Conservation (phyloP, 1,140 invertebrate genomes). For the Bombus pyrosoma region DNA sequence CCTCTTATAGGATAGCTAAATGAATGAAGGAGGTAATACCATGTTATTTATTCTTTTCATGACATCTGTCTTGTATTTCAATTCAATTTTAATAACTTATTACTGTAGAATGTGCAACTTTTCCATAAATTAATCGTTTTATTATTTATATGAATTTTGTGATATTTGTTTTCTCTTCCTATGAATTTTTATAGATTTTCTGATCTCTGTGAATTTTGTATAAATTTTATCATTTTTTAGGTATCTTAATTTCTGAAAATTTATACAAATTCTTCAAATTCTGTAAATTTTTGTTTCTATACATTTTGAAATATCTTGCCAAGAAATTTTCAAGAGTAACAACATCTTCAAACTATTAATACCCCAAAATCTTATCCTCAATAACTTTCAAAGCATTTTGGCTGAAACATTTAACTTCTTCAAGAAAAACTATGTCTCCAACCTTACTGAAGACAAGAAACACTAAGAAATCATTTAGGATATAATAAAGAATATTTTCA, state of each 20-base stretch:
- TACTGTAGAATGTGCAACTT: neutral
- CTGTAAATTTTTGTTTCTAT: too few relatives aligned
- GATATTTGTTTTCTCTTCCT: neutral
- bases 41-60: neutral
- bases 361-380: neutral
- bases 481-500: neutral
- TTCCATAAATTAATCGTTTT: too few relatives aligned
- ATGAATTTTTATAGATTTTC: neutral
- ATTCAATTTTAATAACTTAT: neutral
- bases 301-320: too few relatives aligned
- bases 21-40: neutral
- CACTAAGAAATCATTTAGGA: neutral
- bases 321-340: too few relatives aligned
- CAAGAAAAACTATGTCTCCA: neutral
- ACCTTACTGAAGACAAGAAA: neutral
- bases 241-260: too few relatives aligned
- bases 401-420: neutral
- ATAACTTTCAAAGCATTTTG: neutral
- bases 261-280: too few relatives aligned
- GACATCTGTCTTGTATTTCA: neutral
- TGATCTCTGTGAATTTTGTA: too few relatives aligned
- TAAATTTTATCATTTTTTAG: too few relatives aligned
- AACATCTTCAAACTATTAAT: neutral
- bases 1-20: neutral
- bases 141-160: neutral